Evolutionary conservation across 2,888 invertebrate species (phyloP), one percentile per base, ranked within the genome.

Genomic region (Elegia similella): DNA sequence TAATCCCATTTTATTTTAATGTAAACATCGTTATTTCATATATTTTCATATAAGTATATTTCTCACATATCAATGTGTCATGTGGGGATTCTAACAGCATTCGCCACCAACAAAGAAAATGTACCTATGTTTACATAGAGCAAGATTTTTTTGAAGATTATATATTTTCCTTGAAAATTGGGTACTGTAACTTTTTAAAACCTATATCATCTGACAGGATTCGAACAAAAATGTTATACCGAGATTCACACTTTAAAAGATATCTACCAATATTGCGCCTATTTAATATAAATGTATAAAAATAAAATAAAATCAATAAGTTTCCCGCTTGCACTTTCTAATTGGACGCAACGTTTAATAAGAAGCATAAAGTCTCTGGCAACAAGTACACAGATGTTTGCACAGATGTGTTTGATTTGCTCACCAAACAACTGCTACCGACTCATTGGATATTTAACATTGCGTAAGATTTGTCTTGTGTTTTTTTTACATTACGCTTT

Each of bases 321-420:
- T 55, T 42, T 48, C 30, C 42, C 62, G 44, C 62, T 60, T 66
- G 61, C 62, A 61, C 76, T 79, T 75, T 78, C 75, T 67, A 72
- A 70, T 73, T 68, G 65, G 67, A 65, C 69, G 59, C 38, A 48
- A 42, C 74, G 67, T 75, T 77, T 73, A 72, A 69, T 69, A 67
- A 68, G 63, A 59, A 70, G 64, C 69, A 69, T 73, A 66, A 73
- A 76, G 72, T 76, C 72, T 78, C 80, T 77, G 76, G 77, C 75
- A 77, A 78, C 71, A 66, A 65, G 60, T 59, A 56, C 59, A 60
- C 60, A 67, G 54, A 57, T 77, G 75, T 78, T 80, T 79, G 74
- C 67, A 76, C 76, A 82, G 78, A 78, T 78, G 77, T 72, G 75
- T 79, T 80, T 72, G 67, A 76, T 84, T 82, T 82, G 75, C 76